Base-by-base conservation (phyloP, 2,113 vertebrate genomes). In the Procavia capensis region DNA sequence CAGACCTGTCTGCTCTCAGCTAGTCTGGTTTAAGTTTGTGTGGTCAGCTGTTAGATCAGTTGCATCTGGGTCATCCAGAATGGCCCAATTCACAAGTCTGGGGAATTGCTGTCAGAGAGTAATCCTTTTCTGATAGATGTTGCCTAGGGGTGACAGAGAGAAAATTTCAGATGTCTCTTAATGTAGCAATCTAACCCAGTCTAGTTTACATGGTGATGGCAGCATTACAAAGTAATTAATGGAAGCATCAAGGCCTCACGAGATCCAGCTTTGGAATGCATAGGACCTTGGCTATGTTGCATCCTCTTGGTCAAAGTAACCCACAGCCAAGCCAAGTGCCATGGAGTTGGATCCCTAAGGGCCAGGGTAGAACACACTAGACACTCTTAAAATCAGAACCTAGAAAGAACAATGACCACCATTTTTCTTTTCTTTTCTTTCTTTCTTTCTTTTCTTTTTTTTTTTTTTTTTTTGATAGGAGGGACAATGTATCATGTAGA, bases 31-130 rank as follows among this genome's bases (percentile, higher is more conserved):
- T 2, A 24, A 10, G 36, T 59, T 13, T 47, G 1, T 54, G 22
- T 74, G 9, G 5, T 31, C 45, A 81, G 22, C 16, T 54, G 7
- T 29, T 54, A 41, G 57, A 6, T 74, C 4, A 25, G 2, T 19
- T 5, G 13, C 29, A 1, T 22, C 16, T 74, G 43, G 10, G 27
- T 81, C 5, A 50, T 22, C 17, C 13, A 70, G 25, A 90, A 79
- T 45, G 16, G 1, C 1, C 1, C 50, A 0, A n/a, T 6, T 29
- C 0, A 13, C 24, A 36, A 20, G n/a, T 74, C 19, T 50, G 6
- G 5, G 16, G 25, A 22, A 22, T 86, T 80, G 3, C 39, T 39
- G 9, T 74, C 63, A 68, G 13, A 57, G 54, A 57, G 54, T 17
- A 57, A 57, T 14, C 7, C 54, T 57, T 57, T 17, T 57, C 54